Percentiles rank a stretch among this genome's conserved stretches.
These are phyloP conservation scores for Ophion ventricosus DNA, from an alignment of 2,888 invertebrate genomes.

Conservation along the genomic window DNA sequence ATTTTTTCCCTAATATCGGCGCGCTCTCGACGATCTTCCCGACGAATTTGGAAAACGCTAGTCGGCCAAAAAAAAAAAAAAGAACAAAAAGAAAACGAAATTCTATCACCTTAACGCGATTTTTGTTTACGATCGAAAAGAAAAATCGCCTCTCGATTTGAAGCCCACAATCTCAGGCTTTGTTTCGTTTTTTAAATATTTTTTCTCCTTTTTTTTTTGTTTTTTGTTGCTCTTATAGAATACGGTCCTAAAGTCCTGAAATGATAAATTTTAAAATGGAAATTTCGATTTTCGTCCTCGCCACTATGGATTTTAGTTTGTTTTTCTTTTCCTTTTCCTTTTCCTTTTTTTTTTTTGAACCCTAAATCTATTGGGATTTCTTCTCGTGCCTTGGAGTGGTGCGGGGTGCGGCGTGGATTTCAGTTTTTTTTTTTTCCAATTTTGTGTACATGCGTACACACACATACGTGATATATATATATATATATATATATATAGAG, in stretches of 20 bases:
- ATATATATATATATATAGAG: not conserved
- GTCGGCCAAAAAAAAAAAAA: conserved; percentile 1
- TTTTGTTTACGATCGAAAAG: not conserved
- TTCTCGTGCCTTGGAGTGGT: conserved; percentile 64
- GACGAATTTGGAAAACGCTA: conserved; percentile 29
- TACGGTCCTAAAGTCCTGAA: conserved; percentile 47
- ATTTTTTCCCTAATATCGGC: too few relatives aligned
- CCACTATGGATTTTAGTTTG: too few relatives aligned
- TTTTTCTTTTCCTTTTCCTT: not conserved
- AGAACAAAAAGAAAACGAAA: not conserved
- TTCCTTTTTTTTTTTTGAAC: conserved; percentile 13
- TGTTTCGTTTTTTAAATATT: not conserved
- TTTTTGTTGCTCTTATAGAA: conserved; percentile 44
- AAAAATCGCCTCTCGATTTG: conserved; percentile 20
- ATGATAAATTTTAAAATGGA: conserved; percentile 41
- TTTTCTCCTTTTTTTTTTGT: too few relatives aligned
- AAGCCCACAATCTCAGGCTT: conserved; percentile 44
- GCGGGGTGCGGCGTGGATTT: conserved; percentile 51
- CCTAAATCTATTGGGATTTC: conserved; percentile 33
- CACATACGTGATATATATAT: conserved; percentile 1
- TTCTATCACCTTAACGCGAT: conserved; percentile 3
- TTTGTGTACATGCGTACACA: not conserved
- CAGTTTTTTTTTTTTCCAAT: conserved; percentile 3
- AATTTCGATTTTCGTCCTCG: not conserved
- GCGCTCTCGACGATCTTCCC: conserved; percentile 20